These are phyloP conservation scores for Erpetoichthys calabaricus DNA, from an alignment of 2,797 vertebrate species.

Conservation along the genomic window DNA sequence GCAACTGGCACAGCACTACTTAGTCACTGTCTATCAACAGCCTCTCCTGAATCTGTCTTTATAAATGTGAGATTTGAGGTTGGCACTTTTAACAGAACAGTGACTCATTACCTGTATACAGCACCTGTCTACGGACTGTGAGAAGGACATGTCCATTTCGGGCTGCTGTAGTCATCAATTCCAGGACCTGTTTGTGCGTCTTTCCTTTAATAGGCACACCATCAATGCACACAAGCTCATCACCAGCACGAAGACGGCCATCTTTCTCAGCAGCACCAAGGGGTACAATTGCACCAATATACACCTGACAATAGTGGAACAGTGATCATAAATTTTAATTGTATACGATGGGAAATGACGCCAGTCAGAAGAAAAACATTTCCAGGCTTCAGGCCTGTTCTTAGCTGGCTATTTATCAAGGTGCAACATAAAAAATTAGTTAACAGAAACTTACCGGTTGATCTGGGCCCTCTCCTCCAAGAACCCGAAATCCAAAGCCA, in stretches of 20 bases:
- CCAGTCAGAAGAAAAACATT: not conserved
- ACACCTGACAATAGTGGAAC: conserved; percentile 54
- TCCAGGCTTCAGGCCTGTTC: not conserved
- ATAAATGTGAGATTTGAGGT: too few species aligned
- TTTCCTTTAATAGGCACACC: conserved; percentile 83
- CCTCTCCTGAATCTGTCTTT: too few species aligned
- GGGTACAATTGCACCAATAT: conserved; percentile 91
- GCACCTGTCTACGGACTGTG: conserved; percentile 77
- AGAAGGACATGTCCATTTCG: conserved; percentile 90
- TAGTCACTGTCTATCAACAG: too few species aligned
- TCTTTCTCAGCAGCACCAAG: conserved; percentile 89
- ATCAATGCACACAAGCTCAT: conserved; percentile 89
- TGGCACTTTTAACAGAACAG: too few species aligned
- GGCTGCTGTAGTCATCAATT: conserved; percentile 93
- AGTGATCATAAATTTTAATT: too few species aligned
- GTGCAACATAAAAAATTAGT: too few species aligned
- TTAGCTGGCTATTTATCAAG: too few species aligned
- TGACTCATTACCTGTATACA: conserved; percentile 48
- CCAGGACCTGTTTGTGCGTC: conserved; percentile 91
- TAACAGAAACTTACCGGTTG: conserved; percentile 64
- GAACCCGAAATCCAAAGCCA: conserved; percentile 90
- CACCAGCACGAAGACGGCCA: conserved; percentile 79
- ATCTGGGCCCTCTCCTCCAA: conserved; percentile 91
- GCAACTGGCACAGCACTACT: too few species aligned
- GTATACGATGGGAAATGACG: not conserved